phyloP scores from a whole-genome alignment of 2,888 invertebrate species.

The Tiphia femorata region DNA sequence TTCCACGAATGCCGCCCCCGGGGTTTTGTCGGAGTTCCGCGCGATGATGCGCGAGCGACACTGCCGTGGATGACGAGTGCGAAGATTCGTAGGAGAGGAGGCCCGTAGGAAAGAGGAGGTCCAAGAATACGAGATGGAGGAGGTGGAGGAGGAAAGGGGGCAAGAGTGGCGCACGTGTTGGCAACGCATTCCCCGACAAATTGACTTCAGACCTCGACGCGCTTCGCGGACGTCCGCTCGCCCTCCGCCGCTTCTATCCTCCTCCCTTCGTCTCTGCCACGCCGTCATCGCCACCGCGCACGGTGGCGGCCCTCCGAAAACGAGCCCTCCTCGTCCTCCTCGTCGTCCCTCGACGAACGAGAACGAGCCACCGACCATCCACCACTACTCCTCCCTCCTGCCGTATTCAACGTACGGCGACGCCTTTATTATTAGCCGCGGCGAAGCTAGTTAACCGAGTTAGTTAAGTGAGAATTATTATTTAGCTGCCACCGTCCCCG shows the following conservation, averaged over 20 bases:
- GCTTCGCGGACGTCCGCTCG: conserved; percentile 40
- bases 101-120: conserved; percentile 9
- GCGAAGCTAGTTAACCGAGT: conserved; percentile 66
- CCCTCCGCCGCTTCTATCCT: conserved; percentile 19
- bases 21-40: too few species aligned
- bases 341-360: conserved; percentile 25
- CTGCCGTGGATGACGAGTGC: too few species aligned
- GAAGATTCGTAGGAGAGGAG: conserved; percentile 10
- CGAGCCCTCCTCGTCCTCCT: conserved; percentile 28
- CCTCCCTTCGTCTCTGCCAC: conserved; percentile 17
- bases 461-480: conserved; percentile 69
- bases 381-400: conserved; percentile 12
- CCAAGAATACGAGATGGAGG: conserved; percentile 4
- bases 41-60: too few species aligned
- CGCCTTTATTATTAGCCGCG: conserved; percentile 67
- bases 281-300: conserved; percentile 1
- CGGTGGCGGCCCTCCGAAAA: conserved; percentile 15
- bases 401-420: conserved; percentile 54
- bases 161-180: conserved; percentile 61
- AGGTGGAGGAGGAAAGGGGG: conserved; percentile 16
- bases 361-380: conserved; percentile 2
- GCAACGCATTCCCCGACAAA: conserved; percentile 68
- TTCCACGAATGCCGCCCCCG: too few species aligned
- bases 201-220: conserved; percentile 66
- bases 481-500: conserved; percentile 50